These are phyloP conservation scores for Thunnus maccoyii DNA, from an alignment of 2,113 vertebrate genomes.

Conservation along the genomic window DNA sequence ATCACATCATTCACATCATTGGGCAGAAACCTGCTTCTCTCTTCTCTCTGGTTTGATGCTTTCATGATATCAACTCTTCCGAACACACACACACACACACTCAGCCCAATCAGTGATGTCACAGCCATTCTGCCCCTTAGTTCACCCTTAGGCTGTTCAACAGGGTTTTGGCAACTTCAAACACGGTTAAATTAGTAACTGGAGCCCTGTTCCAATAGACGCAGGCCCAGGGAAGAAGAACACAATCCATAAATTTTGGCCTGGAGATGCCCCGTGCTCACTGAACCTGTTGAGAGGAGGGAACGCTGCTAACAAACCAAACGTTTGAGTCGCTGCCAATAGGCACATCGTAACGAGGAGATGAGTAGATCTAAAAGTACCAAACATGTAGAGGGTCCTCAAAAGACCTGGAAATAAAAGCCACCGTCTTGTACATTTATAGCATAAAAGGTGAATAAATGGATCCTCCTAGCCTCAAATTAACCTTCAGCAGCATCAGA, in stretches of 20 bases:
- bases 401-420: too few relatives aligned
- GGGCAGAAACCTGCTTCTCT: conserved; percentile 43
- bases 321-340: neutral
- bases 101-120: neutral
- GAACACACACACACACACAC: too few relatives aligned
- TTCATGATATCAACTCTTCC: neutral
- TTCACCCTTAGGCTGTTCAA: conserved; percentile 30
- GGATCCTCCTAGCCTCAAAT: too few relatives aligned
- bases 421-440: too few relatives aligned
- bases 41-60: conserved; percentile 15
- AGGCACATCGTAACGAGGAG: neutral
- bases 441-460: too few relatives aligned
- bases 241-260: conserved; percentile 42
- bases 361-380: neutral
- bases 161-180: conserved; percentile 21
- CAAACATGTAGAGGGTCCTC: too few relatives aligned
- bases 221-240: conserved; percentile 3
- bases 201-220: neutral
- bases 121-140: conserved; percentile 2
- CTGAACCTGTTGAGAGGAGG: conserved; percentile 17
- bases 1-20: conserved; percentile 69
- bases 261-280: conserved; percentile 20
- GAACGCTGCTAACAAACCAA: conserved; percentile 25
- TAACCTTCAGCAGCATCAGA: too few relatives aligned
- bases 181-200: conserved; percentile 31